Base-by-base conservation (phyloP, 2,888 invertebrate species). In the Drosophila peninsularis region DNA sequence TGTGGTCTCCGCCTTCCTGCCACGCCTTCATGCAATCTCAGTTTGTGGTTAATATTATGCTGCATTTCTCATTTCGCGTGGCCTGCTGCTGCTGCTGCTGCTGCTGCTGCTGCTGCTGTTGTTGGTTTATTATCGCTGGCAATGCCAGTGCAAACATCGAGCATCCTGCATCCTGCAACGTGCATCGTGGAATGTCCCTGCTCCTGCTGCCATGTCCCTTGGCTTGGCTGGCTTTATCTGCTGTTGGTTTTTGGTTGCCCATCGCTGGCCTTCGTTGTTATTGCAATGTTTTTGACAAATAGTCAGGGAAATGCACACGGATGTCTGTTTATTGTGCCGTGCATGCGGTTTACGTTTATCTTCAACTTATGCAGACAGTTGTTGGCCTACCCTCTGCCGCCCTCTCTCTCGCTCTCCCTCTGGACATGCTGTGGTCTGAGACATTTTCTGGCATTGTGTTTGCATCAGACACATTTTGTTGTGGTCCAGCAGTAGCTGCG, bases 31-130 rank as follows among this genome's bases (percentile, higher is more conserved):
- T 80, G 80, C 80, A 90, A 89, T 89, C 90, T 89, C 89, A 89
- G 89, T 89, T 89, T 89, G 89, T 80, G 89, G 90, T 90, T 89
- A 87, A 89, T 88, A 90, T 89, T 85, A 88, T 85, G 81, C 85
- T 88, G 85, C 88, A 85, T 85, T 88, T 85, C 85, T 85, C 85
- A 85, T 85, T 85, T 85, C 85, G 81, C 74, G 80, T 79, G 76
- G 75, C 57, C 72, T 70, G 73, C 62, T 24, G 74, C 72, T 71
- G 72, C 62, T 74, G 71, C 65, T 78, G 74, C 63, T 73, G 75
- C 64, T 71, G 69, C 36, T 66, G 64, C 70, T 79, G 68, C 61
- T 77, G 72, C 65, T 81, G 77, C 69, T 74, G 72, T 75, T 87
- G 71, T 74, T 79, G 82, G 86, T 80, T 88, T 88, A 85, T 88